These are phyloP conservation scores for Pteropus rufus DNA, from an alignment of 2,797 vertebrate species.

Conservation along the genomic window DNA sequence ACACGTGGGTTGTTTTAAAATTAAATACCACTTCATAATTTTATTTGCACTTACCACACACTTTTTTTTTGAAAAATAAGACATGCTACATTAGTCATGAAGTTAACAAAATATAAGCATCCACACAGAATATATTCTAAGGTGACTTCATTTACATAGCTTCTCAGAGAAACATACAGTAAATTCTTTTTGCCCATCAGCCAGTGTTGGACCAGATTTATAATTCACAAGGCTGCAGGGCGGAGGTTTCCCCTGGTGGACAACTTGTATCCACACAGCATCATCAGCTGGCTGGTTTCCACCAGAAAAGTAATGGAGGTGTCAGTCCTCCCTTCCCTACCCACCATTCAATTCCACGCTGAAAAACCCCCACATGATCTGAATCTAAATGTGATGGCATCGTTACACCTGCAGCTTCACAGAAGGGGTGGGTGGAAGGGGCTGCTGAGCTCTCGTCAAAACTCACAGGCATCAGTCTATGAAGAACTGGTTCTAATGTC, in stretches of 20 bases:
- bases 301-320: not conserved
- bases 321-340: too few species aligned
- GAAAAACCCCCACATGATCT: not conserved
- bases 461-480: not conserved
- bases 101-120: slow-evolving; percentile 69
- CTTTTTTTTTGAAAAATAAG: slow-evolving; percentile 63
- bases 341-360: not conserved
- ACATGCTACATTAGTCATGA: slow-evolving; percentile 76
- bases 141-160: slow-evolving; percentile 71
- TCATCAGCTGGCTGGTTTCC: not conserved
- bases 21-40: slow-evolving; percentile 75
- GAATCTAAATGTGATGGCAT: not conserved
- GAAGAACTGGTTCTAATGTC: not conserved
- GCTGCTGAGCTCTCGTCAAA: not conserved
- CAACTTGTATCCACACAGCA: accelerated
- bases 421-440: accelerated
- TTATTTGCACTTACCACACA: slow-evolving; percentile 70
- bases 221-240: slow-evolving; percentile 24
- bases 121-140: slow-evolving; percentile 58
- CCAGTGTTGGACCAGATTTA: slow-evolving; percentile 23
- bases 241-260: not conserved
- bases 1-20: slow-evolving; percentile 65
- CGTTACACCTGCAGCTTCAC: not conserved
- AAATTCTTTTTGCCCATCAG: slow-evolving; percentile 41
- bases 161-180: slow-evolving; percentile 53